These are phyloP conservation scores for Alviniconcha strummeri DNA, from an alignment of 2,888 invertebrate species.

Conservation along the genomic window DNA sequence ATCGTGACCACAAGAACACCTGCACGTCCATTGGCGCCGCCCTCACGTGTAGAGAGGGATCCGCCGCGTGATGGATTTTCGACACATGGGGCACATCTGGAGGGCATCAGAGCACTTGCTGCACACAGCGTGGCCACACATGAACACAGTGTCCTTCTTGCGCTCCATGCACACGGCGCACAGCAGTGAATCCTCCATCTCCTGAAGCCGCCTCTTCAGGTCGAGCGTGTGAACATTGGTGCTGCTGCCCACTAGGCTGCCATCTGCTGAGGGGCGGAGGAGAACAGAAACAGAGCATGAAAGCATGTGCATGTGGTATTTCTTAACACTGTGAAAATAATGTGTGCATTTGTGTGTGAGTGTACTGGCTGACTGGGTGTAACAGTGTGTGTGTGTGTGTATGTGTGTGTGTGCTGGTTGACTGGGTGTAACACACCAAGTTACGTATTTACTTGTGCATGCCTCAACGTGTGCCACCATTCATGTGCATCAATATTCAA, in stretches of 20 bases:
- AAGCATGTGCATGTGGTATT: too few species aligned
- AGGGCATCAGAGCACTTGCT: slow-evolving; percentile 87
- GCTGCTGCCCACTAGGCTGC: slow-evolving; percentile 23
- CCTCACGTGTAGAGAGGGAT: slow-evolving; percentile 32
- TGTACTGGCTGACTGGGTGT: too few species aligned
- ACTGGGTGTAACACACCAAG: too few species aligned
- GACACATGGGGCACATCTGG: slow-evolving; percentile 90
- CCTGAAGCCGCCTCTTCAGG: slow-evolving; percentile 82
- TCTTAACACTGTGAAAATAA: too few species aligned
- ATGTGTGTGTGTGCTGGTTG: too few species aligned
- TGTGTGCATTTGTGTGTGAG: too few species aligned
- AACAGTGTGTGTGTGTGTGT: too few species aligned
- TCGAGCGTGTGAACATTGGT: slow-evolving; percentile 7
- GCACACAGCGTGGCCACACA: slow-evolving; percentile 92
- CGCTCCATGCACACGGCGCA: slow-evolving; percentile 93
- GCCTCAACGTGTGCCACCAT: too few species aligned
- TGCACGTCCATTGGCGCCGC: neutral
- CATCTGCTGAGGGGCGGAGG: slow-evolving; percentile 31
- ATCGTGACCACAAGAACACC: too few species aligned
- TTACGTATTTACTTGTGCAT: too few species aligned
- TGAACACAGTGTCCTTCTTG: slow-evolving; percentile 86
- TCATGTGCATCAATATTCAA: too few species aligned
- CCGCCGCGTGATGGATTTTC: slow-evolving; percentile 79
- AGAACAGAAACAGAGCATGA: neutral
- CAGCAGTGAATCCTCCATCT: slow-evolving; percentile 89